These are phyloP conservation scores for Neosilurus hyrtlii DNA, from an alignment of 2,797 vertebrate genomes.

Conservation along the genomic window DNA sequence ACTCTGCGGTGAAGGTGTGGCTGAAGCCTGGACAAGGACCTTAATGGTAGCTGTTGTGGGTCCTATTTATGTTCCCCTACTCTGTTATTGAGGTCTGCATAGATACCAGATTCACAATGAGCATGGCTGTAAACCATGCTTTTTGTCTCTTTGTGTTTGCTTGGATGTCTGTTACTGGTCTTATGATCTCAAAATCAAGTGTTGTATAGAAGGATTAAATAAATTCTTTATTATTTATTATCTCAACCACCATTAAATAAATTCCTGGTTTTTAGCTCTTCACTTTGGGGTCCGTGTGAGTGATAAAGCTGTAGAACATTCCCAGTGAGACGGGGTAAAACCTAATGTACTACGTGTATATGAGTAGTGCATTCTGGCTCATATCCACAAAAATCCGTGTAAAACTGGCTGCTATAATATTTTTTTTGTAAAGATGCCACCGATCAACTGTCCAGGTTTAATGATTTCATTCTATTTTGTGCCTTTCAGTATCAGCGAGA, in stretches of 20 bases:
- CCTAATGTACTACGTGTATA: not conserved
- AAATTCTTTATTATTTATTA: too few relatives aligned
- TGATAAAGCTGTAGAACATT: not conserved
- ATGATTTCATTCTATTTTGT: slow-evolving; percentile 10
- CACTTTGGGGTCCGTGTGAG: not conserved
- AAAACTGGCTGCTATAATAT: not conserved
- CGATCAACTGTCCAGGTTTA: not conserved
- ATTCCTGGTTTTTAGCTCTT: not conserved
- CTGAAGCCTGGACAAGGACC: slow-evolving; percentile 3
- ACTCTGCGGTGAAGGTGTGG: slow-evolving; percentile 16
- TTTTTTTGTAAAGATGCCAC: not conserved
- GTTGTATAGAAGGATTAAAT: not conserved
- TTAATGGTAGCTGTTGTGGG: slow-evolving; percentile 37
- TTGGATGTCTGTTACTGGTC: slow-evolving; percentile 26
- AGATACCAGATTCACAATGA: slow-evolving; percentile 19
- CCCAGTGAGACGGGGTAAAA: not conserved
- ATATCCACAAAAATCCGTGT: not conserved
- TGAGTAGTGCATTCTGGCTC: not conserved
- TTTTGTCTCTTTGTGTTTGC: not conserved
- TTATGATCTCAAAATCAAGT: not conserved
- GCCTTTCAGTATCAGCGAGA: slow-evolving; percentile 90
- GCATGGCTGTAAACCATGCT: slow-evolving; percentile 15
- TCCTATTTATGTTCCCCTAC: slow-evolving; percentile 25
- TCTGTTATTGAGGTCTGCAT: slow-evolving; percentile 30
- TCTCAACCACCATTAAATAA: not conserved